Evolutionary conservation across 2,888 invertebrate genomes (phyloP).

Genomic region (Zhuqinia jingwanae): DNA sequence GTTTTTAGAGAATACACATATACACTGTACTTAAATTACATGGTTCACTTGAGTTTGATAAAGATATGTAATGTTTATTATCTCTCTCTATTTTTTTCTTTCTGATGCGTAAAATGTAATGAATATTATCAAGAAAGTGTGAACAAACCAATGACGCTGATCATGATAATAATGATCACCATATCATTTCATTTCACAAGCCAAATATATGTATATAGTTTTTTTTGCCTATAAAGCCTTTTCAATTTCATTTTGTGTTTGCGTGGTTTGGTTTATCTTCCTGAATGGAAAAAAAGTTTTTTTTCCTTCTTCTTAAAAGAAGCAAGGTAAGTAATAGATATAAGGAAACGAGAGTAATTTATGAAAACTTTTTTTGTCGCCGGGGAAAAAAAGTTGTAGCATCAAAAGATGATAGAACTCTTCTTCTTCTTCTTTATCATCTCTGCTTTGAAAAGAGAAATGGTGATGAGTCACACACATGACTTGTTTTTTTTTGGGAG

Average conservation of each 20-base stretch:
- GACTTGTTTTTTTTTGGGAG: not conserved
- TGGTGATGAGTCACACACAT: not conserved
- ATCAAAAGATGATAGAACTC: not conserved
- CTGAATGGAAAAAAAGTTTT: conserved; percentile 3
- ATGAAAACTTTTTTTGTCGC: conserved; percentile 30
- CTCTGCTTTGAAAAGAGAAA: not conserved
- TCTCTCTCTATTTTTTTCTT: not conserved
- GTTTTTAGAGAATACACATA: too few relatives aligned
- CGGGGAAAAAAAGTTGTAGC: not conserved
- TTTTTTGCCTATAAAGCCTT: not conserved
- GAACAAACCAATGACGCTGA: conserved; percentile 20
- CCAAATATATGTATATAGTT: conserved; percentile 9
- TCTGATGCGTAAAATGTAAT: conserved; percentile 30
- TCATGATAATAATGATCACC: conserved; percentile 10
- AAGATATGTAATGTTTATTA: conserved; percentile 3
- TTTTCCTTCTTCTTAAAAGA: not conserved
- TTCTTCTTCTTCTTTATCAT: not conserved
- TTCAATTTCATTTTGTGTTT: conserved; percentile 13
- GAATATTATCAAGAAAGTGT: conserved; percentile 31
- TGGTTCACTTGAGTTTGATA: not conserved
- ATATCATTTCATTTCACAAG: conserved; percentile 37
- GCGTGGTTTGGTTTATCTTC: too few relatives aligned
- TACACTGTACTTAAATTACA: not conserved
- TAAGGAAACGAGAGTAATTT: conserved; percentile 29
- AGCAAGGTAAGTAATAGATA: not conserved